A percentile compares a stretch with the other conserved stretches of the same genome.
These are phyloP conservation scores for Heterochromis multidens DNA, from an alignment of 2,113 vertebrate species.

Conservation along the genomic window DNA sequence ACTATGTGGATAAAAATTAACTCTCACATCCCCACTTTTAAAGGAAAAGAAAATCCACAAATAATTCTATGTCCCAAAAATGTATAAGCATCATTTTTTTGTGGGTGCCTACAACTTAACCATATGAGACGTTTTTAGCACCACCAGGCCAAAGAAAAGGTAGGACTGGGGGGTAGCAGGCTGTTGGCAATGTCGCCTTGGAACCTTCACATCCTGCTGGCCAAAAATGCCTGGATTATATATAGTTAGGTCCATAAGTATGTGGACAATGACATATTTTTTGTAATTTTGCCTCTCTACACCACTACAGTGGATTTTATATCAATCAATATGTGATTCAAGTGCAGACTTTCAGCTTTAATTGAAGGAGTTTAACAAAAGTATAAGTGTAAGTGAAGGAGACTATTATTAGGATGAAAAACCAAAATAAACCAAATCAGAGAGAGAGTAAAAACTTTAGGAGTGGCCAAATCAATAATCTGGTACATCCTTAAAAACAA, in stretches of 20 bases:
- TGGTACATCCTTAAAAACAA: background rate
- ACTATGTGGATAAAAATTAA: too few species aligned
- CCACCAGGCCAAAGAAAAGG: background rate
- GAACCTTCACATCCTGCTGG: background rate
- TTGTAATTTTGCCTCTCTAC: too few species aligned
- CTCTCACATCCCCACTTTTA: too few species aligned
- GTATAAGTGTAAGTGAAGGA: too few species aligned
- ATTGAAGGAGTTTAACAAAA: background rate
- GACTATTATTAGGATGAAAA: too few species aligned
- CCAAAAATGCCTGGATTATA: rapidly evolving
- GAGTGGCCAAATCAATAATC: background rate
- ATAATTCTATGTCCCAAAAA: too few species aligned
- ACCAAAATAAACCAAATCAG: background rate
- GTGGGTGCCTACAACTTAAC: background rate
- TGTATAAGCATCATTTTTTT: too few species aligned
- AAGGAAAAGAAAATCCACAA: too few species aligned
- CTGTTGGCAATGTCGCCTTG: rapidly evolving
- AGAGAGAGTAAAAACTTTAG: background rate
- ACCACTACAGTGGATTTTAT: too few species aligned
- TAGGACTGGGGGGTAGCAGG: background rate
- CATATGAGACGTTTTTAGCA: background rate
- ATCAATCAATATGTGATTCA: rapidly evolving
- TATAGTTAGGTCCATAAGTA: background rate
- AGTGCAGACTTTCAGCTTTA: background rate
- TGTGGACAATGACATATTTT: too few species aligned